These are phyloP conservation scores for Eristalis arbustorum DNA, from an alignment of 2,888 invertebrate species.

Conservation along the genomic window DNA sequence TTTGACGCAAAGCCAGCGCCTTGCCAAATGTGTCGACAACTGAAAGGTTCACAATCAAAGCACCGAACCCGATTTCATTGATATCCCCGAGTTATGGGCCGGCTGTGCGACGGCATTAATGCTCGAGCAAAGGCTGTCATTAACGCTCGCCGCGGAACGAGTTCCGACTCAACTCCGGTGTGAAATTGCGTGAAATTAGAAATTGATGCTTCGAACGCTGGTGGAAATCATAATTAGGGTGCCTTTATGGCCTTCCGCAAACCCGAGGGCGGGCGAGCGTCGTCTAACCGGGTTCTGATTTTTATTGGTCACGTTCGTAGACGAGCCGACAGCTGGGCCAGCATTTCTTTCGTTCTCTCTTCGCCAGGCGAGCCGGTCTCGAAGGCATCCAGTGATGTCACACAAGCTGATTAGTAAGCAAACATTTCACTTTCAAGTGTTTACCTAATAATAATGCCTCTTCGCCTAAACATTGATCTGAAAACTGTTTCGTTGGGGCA, in stretches of 20 bases:
- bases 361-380: neutral
- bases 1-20: neutral
- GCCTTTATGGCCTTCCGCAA: neutral
- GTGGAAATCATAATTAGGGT: constrained; percentile 15
- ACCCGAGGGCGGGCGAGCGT: neutral
- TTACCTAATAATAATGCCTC: constrained; percentile 5
- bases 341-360: neutral
- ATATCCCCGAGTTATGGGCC: constrained; percentile 9
- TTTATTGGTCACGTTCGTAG: neutral
- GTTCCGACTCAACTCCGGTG: neutral
- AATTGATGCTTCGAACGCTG: constrained; percentile 4
- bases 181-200: constrained; percentile 22
- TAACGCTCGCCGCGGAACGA: neutral
- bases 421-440: constrained; percentile 16
- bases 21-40: constrained; percentile 19
- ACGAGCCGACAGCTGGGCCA: neutral
- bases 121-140: neutral
- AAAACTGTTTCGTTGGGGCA: neutral
- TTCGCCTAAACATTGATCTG: constrained; percentile 6
- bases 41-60: constrained; percentile 2
- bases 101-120: neutral
- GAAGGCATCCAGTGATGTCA: neutral
- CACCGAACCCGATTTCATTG: constrained; percentile 22
- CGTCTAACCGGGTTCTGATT: neutral
- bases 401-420: neutral